phyloP scores from a whole-genome alignment of 2,888 invertebrate species.

The Leucophenga maculata region DNA sequence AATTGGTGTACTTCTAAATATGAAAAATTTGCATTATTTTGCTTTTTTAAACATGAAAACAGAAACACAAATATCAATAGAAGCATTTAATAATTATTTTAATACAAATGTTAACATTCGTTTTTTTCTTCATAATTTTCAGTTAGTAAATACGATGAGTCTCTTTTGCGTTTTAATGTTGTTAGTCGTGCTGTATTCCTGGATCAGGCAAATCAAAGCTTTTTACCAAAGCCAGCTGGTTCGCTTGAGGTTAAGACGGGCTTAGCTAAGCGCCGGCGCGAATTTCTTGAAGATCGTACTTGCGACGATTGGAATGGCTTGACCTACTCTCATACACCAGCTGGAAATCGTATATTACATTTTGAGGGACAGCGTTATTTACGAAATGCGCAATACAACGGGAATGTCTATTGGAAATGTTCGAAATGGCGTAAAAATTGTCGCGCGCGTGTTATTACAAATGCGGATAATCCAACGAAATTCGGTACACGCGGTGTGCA shows the following conservation, averaged over 20 bases:
- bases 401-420: constrained; percentile 72
- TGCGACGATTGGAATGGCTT: constrained; percentile 51
- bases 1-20: background rate
- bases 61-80: no score
- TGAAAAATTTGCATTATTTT: background rate
- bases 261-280: constrained; percentile 34
- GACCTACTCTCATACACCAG: constrained; percentile 63
- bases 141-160: constrained; percentile 1
- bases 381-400: constrained; percentile 70
- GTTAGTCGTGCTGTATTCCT: constrained; percentile 2
- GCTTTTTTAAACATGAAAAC: background rate
- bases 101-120: background rate
- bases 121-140: background rate
- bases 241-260: constrained; percentile 29
- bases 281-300: constrained; percentile 38
- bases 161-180: background rate
- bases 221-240: background rate
- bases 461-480: constrained; percentile 54
- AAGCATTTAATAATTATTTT: background rate
- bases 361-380: constrained; percentile 71
- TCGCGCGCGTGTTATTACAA: constrained; percentile 70
- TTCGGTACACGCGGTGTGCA: constrained; percentile 68
- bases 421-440: constrained; percentile 72
- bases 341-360: constrained; percentile 69
- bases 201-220: constrained; percentile 19